phyloP scores from a whole-genome alignment of 2,113 vertebrate genomes.

The Pseudorasbora parva region DNA sequence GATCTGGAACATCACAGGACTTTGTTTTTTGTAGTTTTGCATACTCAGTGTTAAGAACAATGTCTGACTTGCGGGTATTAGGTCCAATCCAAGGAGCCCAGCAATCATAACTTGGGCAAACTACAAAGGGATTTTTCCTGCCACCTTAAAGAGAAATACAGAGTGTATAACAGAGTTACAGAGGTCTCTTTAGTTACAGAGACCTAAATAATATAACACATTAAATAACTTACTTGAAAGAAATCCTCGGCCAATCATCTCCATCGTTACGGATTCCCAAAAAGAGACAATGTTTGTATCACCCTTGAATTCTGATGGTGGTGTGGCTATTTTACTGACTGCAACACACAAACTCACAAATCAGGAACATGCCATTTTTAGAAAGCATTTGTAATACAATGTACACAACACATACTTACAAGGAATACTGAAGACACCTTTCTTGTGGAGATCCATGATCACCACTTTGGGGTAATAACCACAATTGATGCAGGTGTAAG shows the following conservation, averaged over 20 bases:
- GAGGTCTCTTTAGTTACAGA: background rate
- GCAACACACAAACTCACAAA: background rate
- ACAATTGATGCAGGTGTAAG: constrained; percentile 11
- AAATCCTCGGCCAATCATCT: constrained; percentile 46
- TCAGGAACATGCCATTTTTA: background rate
- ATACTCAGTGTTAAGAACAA: constrained; percentile 9
- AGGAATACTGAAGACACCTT: background rate
- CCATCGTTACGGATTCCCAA: constrained; percentile 27
- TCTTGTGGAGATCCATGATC: constrained; percentile 1
- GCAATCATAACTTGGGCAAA: background rate
- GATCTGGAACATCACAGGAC: constrained; percentile 12
- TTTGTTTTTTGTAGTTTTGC: constrained; percentile 14
- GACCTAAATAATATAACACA: background rate
- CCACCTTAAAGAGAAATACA: background rate
- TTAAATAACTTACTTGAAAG: constrained; percentile 39
- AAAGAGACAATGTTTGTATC: constrained; percentile 31
- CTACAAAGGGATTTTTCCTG: background rate
- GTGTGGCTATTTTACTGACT: constrained; percentile 6
- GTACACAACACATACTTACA: constrained; percentile 6
- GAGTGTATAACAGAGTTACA: background rate
- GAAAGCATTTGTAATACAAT: background rate
- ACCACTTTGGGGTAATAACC: constrained; percentile 4
- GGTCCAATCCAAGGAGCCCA: constrained; percentile 5
- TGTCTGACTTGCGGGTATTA: background rate
- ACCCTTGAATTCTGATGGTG: constrained; percentile 43